Evolutionary conservation across 2,113 vertebrate genomes (phyloP).

Genomic region (Agelaius phoeniceus): DNA sequence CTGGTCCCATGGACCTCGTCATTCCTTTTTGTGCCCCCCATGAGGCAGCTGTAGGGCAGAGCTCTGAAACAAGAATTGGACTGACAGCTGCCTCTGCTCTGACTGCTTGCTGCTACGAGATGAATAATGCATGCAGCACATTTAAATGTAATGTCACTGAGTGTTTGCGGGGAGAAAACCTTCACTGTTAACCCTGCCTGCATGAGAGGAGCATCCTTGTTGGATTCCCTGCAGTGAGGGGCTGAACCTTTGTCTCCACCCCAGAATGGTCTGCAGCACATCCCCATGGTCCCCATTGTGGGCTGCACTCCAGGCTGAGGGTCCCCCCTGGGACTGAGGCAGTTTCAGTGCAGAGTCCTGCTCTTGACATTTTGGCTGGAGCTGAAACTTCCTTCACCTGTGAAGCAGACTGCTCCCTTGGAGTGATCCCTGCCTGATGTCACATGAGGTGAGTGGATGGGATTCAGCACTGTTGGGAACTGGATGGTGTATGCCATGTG

Average conservation of each 20-base stretch:
- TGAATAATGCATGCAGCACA: conserved; percentile 53
- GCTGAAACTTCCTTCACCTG: not conserved
- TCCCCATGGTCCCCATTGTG: not conserved
- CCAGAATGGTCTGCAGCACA: not conserved
- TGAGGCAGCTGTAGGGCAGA: conserved; percentile 13
- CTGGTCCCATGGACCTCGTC: not conserved
- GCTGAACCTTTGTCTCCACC: not conserved
- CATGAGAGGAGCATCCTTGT: not conserved
- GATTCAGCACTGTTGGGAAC: not conserved
- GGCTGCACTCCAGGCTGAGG: not conserved
- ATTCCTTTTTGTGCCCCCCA: not conserved
- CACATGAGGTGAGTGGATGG: not conserved
- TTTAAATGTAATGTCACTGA: not conserved
- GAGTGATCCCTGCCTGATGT: not conserved
- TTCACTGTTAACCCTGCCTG: not conserved
- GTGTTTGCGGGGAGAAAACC: not conserved
- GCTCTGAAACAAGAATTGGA: not conserved
- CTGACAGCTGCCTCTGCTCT: not conserved
- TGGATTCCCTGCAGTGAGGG: not conserved
- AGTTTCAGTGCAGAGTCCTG: not conserved
- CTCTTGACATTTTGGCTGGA: not conserved
- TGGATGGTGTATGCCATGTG: fast-evolving
- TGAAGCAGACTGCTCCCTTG: not conserved
- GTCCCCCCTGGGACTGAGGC: not conserved
- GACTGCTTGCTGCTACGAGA: not conserved